These are phyloP conservation scores for Rhea pennata DNA, from an alignment of 2,113 vertebrate species.

Conservation along the genomic window DNA sequence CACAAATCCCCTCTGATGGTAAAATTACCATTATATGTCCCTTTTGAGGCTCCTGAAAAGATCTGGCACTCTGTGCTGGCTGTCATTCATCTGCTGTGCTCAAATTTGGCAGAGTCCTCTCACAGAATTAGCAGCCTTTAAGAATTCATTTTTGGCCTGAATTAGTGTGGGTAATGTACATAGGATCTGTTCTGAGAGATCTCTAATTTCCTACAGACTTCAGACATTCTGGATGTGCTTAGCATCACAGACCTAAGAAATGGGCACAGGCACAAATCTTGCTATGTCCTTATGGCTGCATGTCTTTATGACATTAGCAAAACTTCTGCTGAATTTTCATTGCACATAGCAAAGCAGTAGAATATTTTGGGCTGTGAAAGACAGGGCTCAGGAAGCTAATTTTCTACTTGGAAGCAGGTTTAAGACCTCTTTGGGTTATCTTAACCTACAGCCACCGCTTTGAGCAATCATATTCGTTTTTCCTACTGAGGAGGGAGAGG, in stretches of 20 bases:
- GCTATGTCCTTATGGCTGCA: neutral
- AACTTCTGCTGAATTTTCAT: neutral
- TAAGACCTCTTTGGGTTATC: neutral
- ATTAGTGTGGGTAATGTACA: conserved; percentile 1
- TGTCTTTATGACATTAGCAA: neutral
- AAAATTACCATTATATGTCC: neutral
- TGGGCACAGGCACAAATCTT: neutral
- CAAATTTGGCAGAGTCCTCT: conserved; percentile 15
- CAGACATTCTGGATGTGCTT: neutral
- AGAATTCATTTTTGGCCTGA: conserved; percentile 37
- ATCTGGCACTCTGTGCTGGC: conserved; percentile 22
- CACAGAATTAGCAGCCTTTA: conserved; percentile 15
- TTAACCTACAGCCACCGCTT: neutral
- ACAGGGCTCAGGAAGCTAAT: neutral
- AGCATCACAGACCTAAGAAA: neutral
- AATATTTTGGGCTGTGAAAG: neutral
- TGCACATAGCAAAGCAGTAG: neutral
- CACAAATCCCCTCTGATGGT: neutral
- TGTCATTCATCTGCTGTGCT: neutral
- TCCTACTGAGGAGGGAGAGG: neutral
- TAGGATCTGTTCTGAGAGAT: neutral
- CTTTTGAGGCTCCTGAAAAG: conserved; percentile 34
- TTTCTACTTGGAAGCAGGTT: neutral
- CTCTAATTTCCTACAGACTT: conserved; percentile 34
- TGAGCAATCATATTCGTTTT: neutral